A percentile compares a stretch with the other conserved stretches of the same genome.
Conservation (phyloP, 1,140 invertebrate species). For the Zaprionus tsacasi region DNA sequence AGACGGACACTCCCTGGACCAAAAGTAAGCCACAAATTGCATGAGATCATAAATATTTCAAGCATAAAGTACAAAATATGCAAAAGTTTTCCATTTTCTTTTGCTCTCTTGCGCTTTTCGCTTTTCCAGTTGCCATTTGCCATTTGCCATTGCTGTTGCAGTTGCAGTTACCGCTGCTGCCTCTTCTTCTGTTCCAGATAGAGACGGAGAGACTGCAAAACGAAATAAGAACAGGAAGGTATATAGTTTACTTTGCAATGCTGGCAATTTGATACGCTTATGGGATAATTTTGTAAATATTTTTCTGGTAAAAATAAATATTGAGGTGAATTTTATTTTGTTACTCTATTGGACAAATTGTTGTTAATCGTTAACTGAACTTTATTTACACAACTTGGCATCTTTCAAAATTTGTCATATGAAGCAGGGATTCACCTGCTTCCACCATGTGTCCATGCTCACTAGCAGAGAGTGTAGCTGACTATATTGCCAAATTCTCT, state of each 20-base stretch:
- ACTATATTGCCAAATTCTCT: conserved; percentile 75
- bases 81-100: conserved; percentile 77
- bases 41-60: conserved; percentile 83
- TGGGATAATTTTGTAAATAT: background rate
- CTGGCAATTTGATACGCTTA: conserved; percentile 5
- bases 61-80: conserved; percentile 83
- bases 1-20: conserved; percentile 61
- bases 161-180: conserved; percentile 19
- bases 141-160: conserved; percentile 25
- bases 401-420: too few species aligned
- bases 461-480: conserved; percentile 7
- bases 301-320: background rate
- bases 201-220: conserved; percentile 53
- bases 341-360: too few species aligned
- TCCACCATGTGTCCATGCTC: background rate
- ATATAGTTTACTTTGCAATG: background rate
- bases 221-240: conserved; percentile 58
- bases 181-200: conserved; percentile 39
- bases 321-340: too few species aligned
- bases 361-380: too few species aligned
- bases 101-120: conserved; percentile 37
- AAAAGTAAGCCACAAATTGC: conserved; percentile 82
- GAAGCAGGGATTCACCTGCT: too few species aligned
- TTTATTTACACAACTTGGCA: too few species aligned
- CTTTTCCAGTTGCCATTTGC: conserved; percentile 48